Base-by-base conservation (phyloP, 2,888 invertebrate genomes). In the Lithophane ornitopus region DNA sequence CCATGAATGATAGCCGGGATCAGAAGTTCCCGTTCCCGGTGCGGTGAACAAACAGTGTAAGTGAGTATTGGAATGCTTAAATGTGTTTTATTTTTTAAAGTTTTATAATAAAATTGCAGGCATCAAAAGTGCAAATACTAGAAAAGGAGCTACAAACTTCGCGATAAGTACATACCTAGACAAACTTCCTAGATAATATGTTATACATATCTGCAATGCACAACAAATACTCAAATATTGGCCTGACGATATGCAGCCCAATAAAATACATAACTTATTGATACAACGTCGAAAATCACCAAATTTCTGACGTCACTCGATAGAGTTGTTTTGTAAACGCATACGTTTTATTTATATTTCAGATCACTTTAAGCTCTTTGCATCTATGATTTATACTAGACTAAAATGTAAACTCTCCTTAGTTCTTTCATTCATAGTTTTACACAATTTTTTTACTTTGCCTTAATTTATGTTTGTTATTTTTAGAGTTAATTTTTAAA, bases 281-380 rank as follows among this genome's bases (percentile, higher is more conserved):
- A n/a, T 61, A 58, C 68, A 79, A 19, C 63, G 22, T 59, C 39
- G 22, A 68, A 46, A 69, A 67, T 80, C 56, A 69, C 6, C 7
- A 46, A 65, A 75, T n/a, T 41, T 44, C 59, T 80, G 81, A 80
- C 81, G 80, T 81, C 80, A 80, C 65, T 14, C 28, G 22, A 81
- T 70, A n/a, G 26, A 70, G 59, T 66, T 70, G 70, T 76, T 76
- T 76, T 62, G 70, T 76, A 76, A 61, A 61, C 56, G 54, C 19
- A 81, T 34, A 9, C 34, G 46, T 12, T 75, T 28, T 65, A 76
- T 80, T 80, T 80, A 67, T 81, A 70, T 52, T 67, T 28, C 28
- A 7, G 58, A 58, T 80, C 14, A 59, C 44, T 76, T 75, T 44
- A n/a, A n/a, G 16, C 28, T 72, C 39, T 52, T 49, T 62, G 28